phyloP scores from a whole-genome alignment of 2,797 vertebrate species.

The Lepidocolaptes lacrymiger region DNA sequence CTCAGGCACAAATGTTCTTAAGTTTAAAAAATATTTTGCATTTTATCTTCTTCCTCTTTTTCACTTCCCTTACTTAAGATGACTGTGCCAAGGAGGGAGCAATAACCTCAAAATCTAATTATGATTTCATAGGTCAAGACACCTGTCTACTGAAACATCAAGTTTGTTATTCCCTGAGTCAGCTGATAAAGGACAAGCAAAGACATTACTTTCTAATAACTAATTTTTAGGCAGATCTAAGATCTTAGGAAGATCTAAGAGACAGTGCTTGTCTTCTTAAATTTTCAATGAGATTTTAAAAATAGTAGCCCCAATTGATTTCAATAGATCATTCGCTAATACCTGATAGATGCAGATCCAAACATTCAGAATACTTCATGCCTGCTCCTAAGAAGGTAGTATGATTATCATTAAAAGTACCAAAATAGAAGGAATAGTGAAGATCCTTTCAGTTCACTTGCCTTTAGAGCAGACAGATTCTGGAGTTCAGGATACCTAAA shows the following conservation, averaged over 20 bases:
- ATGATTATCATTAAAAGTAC: neutral
- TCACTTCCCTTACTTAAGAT: neutral
- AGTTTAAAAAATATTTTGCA: neutral
- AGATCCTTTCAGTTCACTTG: neutral
- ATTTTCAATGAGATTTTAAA: neutral
- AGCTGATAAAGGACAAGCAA: neutral
- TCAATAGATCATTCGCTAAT: neutral
- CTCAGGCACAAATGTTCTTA: neutral
- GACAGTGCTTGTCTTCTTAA: neutral
- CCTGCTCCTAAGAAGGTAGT: neutral
- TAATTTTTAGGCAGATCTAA: neutral
- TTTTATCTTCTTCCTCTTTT: neutral
- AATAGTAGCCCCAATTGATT: neutral
- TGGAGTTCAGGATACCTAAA: neutral
- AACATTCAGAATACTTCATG: neutral
- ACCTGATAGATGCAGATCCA: neutral
- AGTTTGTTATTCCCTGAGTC: neutral
- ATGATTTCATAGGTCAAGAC: neutral
- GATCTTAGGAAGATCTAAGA: neutral
- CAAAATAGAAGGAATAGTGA: neutral
- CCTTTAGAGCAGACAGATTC: neutral
- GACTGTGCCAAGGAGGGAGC: neutral
- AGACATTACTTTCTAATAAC: neutral
- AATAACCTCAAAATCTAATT: slow-evolving; percentile 10
- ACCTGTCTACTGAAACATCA: neutral